These are phyloP conservation scores for Rhizoglyphus robini DNA, from an alignment of 1,140 invertebrate species.

Conservation along the genomic window DNA sequence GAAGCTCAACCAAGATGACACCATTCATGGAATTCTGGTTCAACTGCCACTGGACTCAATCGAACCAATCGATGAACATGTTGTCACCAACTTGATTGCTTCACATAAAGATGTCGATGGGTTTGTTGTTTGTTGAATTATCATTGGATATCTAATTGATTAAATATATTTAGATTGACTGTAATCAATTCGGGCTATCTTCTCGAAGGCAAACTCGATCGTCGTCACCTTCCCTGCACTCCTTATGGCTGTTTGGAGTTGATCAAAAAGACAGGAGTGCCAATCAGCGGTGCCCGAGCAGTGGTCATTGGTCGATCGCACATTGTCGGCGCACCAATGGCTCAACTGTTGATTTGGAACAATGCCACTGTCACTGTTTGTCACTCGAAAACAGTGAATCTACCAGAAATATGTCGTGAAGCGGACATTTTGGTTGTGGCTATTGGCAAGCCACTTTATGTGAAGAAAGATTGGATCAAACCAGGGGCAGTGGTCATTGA, in stretches of 20 bases:
- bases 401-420: constrained; percentile 57
- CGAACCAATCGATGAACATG: constrained; percentile 62
- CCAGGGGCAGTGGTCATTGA: constrained; percentile 94
- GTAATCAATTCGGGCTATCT: constrained; percentile 76
- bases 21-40: constrained; percentile 84
- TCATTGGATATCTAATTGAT: too few relatives aligned
- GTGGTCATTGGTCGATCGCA: constrained; percentile 52
- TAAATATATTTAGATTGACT: too few relatives aligned
- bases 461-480: constrained; percentile 90
- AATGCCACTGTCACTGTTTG: constrained; percentile 91
- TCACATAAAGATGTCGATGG: constrained; percentile 87
- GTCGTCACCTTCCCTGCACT: constrained; percentile 26
- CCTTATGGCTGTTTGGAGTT: background rate
- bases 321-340: constrained; percentile 88
- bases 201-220: constrained; percentile 53
- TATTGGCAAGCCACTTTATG: constrained; percentile 75
- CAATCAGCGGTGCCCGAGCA: constrained; percentile 35
- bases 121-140: constrained; percentile 33
- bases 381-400: constrained; percentile 53
- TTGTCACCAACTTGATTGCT: constrained; percentile 67
- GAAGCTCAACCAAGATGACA: constrained; percentile 62
- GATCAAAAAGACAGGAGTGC: constrained; percentile 5
- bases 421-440: constrained; percentile 93
- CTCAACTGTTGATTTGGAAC: constrained; percentile 87
- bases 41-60: constrained; percentile 82